phyloP scores from a whole-genome alignment of 2,113 vertebrate genomes.

The Tichodroma muraria region DNA sequence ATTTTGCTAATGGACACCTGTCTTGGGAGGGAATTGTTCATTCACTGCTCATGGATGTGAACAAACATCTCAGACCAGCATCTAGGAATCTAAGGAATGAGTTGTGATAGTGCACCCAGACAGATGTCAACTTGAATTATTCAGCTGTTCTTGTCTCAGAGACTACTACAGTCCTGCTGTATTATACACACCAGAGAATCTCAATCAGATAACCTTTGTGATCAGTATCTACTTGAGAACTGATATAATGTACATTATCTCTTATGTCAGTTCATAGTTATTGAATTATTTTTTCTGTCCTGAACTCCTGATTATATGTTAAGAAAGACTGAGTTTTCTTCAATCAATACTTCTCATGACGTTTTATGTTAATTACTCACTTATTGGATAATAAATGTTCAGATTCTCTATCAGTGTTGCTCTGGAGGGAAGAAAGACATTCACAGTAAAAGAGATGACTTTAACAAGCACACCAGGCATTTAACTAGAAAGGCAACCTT shows the following conservation, averaged over 20 bases:
- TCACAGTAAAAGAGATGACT: neutral
- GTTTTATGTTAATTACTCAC: neutral
- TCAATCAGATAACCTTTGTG: neutral
- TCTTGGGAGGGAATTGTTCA: slow-evolving; percentile 7
- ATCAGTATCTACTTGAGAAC: neutral
- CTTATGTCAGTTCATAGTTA: neutral
- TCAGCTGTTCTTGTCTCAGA: neutral
- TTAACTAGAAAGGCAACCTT: neutral
- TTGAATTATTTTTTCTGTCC: neutral
- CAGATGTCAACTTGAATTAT: slow-evolving; percentile 39
- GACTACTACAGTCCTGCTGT: neutral
- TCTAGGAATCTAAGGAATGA: slow-evolving; percentile 21
- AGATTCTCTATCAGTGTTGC: neutral
- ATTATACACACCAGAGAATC: neutral
- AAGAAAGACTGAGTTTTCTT: neutral
- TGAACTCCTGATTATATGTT: neutral
- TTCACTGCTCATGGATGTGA: slow-evolving; percentile 6
- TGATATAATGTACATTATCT: neutral
- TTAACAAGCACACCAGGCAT: neutral
- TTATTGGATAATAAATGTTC: neutral
- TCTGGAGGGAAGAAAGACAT: neutral
- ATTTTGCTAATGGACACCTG: slow-evolving; percentile 41
- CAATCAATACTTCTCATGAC: neutral
- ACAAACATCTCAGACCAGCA: slow-evolving; percentile 2
- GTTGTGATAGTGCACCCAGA: neutral